phyloP scores from a whole-genome alignment of 2,797 vertebrate genomes.

The Corythornis leucogaster region DNA sequence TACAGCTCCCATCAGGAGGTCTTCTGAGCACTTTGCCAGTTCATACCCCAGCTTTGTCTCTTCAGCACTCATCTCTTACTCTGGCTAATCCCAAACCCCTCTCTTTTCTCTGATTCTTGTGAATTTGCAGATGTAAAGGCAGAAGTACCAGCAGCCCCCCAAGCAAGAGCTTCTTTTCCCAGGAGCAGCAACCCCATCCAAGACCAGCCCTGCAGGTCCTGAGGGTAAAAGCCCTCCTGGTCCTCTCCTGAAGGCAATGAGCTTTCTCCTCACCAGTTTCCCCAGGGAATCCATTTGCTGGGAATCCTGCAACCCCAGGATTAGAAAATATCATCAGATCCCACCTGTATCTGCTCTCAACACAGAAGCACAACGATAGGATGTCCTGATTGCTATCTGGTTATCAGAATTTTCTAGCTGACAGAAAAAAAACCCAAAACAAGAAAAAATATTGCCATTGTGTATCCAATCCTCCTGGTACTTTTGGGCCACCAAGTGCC shows the following conservation, averaged over 20 bases:
- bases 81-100: background rate
- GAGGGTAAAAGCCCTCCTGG: background rate
- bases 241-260: background rate
- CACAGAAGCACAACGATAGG: background rate
- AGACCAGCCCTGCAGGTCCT: background rate
- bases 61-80: background rate
- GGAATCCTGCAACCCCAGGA: background rate
- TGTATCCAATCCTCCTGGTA: background rate
- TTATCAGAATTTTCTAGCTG: background rate
- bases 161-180: background rate
- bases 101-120: background rate
- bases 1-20: background rate
- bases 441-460: background rate
- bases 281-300: background rate
- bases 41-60: background rate
- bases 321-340: background rate
- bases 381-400: accelerated
- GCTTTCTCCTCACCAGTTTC: background rate
- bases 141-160: background rate
- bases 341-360: background rate
- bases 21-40: background rate
- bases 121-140: background rate
- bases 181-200: background rate
- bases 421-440: background rate
- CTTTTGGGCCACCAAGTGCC: background rate